A percentile compares a stretch with the other conserved stretches of the same genome.
phyloP scores from a whole-genome alignment of 1,140 invertebrate genomes.

The Drosophila teissieri region DNA sequence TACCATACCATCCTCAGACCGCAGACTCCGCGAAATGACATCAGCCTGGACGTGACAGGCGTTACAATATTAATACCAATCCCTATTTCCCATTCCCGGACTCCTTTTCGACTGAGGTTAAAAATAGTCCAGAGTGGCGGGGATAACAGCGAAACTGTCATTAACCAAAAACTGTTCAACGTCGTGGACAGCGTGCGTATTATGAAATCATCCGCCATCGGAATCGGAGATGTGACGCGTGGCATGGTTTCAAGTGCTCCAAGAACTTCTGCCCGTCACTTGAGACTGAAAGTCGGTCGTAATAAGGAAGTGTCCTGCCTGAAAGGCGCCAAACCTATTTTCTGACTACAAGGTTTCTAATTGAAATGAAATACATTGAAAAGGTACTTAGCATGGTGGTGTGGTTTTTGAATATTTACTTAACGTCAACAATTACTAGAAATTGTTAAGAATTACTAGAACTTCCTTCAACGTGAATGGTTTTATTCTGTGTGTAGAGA shows the following conservation, averaged over 20 bases:
- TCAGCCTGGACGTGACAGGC: constrained; percentile 50
- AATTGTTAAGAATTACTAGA: too few species aligned
- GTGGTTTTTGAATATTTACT: too few species aligned
- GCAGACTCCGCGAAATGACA: constrained; percentile 58
- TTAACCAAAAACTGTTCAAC: constrained; percentile 54
- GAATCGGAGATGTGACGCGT: constrained; percentile 30
- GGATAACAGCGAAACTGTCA: constrained; percentile 48
- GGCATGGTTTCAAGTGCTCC: constrained; percentile 20
- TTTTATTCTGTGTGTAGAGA: too few species aligned
- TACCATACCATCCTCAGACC: constrained; percentile 13
- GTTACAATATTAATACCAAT: constrained; percentile 1
- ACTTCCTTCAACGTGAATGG: too few species aligned
- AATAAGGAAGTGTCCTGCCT: neutral
- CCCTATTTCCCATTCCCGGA: neutral
- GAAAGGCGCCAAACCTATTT: neutral
- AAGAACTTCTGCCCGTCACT: constrained; percentile 5
- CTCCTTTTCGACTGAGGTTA: constrained; percentile 25
- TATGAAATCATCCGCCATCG: constrained; percentile 47
- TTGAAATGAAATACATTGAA: neutral
- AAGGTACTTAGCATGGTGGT: too few species aligned
- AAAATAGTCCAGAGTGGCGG: constrained; percentile 56
- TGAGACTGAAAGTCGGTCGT: neutral
- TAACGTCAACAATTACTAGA: too few species aligned
- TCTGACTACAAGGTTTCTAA: neutral
- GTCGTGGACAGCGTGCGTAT: constrained; percentile 4